Evolutionary conservation across 2,797 vertebrate genomes (phyloP).

Genomic region (Sciurus vulgaris): DNA sequence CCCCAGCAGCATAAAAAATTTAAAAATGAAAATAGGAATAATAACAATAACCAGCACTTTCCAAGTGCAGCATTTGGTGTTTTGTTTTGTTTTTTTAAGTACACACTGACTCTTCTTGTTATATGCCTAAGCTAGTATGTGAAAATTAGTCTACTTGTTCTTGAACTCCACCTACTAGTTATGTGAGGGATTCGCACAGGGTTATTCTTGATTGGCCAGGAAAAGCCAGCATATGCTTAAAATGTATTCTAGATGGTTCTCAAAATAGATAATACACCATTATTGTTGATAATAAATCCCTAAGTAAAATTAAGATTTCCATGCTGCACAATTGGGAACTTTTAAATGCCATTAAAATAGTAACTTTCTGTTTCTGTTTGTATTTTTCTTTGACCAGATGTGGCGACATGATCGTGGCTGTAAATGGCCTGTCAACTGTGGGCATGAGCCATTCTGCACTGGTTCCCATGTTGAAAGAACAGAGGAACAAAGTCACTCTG

Average conservation of each 20-base stretch:
- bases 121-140: neutral
- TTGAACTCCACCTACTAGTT: neutral
- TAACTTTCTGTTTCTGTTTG: constrained; percentile 12
- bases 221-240: neutral
- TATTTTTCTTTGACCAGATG: constrained; percentile 90
- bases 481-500: constrained; percentile 96
- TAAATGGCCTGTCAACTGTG: constrained; percentile 96
- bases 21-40: neutral
- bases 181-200: neutral
- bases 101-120: neutral
- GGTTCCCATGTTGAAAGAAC: constrained; percentile 99
- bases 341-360: neutral
- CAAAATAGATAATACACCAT: neutral
- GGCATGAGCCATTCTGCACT: constrained; percentile 99
- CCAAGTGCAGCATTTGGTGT: neutral
- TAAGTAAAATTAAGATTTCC: neutral
- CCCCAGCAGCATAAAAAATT: no score
- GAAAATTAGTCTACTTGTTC: neutral
- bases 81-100: neutral
- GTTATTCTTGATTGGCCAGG: neutral
- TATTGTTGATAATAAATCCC: neutral
- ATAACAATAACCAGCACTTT: neutral
- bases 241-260: neutral
- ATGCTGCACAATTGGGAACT: neutral
- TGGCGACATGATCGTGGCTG: constrained; percentile 99